A percentile compares a stretch with the other conserved stretches of the same genome.
These are phyloP conservation scores for Fissipunctia ypsillon DNA, from an alignment of 2,888 invertebrate species.

Conservation along the genomic window DNA sequence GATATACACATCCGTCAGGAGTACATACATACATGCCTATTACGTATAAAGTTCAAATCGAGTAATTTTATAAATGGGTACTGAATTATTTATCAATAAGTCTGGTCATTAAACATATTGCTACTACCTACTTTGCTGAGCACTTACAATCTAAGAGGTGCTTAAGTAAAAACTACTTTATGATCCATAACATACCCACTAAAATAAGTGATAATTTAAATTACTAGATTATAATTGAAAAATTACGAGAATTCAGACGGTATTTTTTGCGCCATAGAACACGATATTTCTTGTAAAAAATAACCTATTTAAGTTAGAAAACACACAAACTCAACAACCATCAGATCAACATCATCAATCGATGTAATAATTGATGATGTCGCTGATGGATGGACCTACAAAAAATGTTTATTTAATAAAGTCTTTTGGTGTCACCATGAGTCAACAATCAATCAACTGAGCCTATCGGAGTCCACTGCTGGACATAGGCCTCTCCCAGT, in stretches of 20 bases:
- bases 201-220: background rate
- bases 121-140: slow-evolving; percentile 5
- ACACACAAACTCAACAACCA: background rate
- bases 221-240: background rate
- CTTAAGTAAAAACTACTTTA: slow-evolving; percentile 10
- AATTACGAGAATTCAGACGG: background rate
- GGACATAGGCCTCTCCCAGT: too few species aligned
- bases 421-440: background rate
- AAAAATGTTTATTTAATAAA: background rate
- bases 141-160: slow-evolving; percentile 18
- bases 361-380: background rate
- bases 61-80: slow-evolving; percentile 36
- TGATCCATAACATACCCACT: background rate
- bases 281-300: background rate
- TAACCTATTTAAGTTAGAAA: background rate
- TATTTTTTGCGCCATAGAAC: background rate
- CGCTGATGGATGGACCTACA: background rate
- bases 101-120: slow-evolving; percentile 25
- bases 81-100: slow-evolving; percentile 37
- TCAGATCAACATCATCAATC: background rate
- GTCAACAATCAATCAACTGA: too few species aligned
- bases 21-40: background rate
- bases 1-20: background rate
- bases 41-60: background rate
- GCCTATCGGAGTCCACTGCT: too few species aligned